These are phyloP conservation scores for Pachyramphus minor DNA, from an alignment of 2,113 vertebrate genomes.

Conservation along the genomic window DNA sequence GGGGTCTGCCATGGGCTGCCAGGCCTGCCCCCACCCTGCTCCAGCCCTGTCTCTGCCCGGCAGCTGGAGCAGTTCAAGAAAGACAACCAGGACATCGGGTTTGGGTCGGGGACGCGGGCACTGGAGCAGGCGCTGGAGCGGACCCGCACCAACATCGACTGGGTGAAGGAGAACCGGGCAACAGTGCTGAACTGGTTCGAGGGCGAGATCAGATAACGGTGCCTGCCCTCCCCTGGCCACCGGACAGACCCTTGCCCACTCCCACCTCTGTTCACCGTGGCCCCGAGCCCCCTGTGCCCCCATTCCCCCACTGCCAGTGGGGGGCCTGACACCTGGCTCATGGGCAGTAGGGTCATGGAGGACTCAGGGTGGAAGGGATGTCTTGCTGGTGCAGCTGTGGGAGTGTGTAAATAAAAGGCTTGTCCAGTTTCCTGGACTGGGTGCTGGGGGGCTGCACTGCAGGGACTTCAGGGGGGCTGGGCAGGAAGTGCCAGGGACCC, in stretches of 20 bases:
- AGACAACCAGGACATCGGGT: conserved; percentile 69
- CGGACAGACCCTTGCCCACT: fast-evolving
- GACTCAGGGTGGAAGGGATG: background rate
- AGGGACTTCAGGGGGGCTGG: background rate
- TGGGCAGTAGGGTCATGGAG: fast-evolving
- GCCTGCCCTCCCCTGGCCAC: fast-evolving
- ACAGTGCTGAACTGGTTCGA: conserved; percentile 75
- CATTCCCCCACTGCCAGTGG: background rate
- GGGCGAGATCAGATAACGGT: fast-evolving
- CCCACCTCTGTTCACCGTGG: fast-evolving
- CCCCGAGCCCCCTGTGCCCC: background rate
- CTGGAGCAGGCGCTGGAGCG: conserved; percentile 84
- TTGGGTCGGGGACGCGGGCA: conserved; percentile 75
- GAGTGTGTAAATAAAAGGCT: background rate
- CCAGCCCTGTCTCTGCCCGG: background rate
- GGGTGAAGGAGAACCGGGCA: conserved; percentile 77
- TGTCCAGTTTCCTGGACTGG: background rate
- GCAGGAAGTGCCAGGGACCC: background rate
- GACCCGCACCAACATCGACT: conserved; percentile 82
- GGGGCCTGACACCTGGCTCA: background rate
- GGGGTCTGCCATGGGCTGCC: background rate
- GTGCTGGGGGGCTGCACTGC: background rate
- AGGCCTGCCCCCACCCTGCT: fast-evolving
- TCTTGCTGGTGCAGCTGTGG: background rate
- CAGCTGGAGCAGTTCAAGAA: conserved; percentile 84